A percentile compares a stretch with the other conserved stretches of the same genome.
Conservation (phyloP, 2,113 vertebrate genomes). For the Phodopus roborovskii region DNA sequence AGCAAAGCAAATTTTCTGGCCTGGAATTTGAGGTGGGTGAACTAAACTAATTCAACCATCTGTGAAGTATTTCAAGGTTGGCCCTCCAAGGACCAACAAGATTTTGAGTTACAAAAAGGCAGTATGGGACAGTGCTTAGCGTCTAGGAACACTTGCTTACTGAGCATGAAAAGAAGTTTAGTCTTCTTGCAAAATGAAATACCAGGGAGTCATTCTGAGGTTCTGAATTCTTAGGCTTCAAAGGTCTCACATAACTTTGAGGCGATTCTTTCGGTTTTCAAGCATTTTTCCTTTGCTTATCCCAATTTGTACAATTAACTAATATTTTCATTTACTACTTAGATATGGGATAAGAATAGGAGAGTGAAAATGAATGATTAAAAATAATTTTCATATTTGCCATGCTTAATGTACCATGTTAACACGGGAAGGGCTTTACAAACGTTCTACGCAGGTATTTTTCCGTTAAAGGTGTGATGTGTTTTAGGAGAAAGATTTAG, state of each 20-base stretch:
- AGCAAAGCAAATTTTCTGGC: constrained; percentile 69
- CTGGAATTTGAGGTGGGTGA: constrained; percentile 76
- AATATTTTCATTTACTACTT: constrained; percentile 28
- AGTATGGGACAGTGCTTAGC: constrained; percentile 84
- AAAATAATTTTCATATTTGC: constrained; percentile 21
- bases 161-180: constrained; percentile 89
- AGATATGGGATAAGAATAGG: background rate
- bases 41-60: constrained; percentile 83
- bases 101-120: constrained; percentile 87
- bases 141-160: constrained; percentile 88
- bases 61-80: constrained; percentile 87
- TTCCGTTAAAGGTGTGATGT: constrained; percentile 34
- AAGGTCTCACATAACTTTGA: constrained; percentile 51
- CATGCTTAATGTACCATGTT: constrained; percentile 21
- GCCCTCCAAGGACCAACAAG: constrained; percentile 81
- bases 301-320: constrained; percentile 6
- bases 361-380: constrained; percentile 39
- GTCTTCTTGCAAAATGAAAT: constrained; percentile 84
- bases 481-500: constrained; percentile 19
- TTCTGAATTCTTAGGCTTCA: constrained; percentile 67
- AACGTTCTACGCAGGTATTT: background rate
- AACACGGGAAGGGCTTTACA: constrained; percentile 3
- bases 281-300: background rate
- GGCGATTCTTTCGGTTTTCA: constrained; percentile 34
- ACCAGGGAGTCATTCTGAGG: constrained; percentile 73